Conservation (phyloP, 2,113 vertebrate genomes). For the Phaethon lepturus region DNA sequence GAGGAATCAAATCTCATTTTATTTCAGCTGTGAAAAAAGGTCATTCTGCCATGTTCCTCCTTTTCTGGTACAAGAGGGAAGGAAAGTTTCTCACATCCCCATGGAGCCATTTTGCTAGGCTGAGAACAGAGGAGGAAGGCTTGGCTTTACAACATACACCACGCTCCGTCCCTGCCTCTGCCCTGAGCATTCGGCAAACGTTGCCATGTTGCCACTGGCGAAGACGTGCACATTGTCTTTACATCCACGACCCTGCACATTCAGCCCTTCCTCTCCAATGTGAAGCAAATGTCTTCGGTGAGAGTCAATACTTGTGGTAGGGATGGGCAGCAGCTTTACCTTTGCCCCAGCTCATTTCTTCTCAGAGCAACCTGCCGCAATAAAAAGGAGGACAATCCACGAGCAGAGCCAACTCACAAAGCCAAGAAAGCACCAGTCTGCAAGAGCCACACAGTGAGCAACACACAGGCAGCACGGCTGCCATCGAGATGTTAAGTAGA, state of each 20-base stretch:
- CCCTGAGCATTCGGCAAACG: neutral
- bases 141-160: neutral
- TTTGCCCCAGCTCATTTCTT: neutral
- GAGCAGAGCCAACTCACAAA: neutral
- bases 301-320: neutral
- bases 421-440: neutral
- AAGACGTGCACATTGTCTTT: neutral
- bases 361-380: neutral
- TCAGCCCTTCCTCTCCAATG: neutral
- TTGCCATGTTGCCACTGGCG: neutral
- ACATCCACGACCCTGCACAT: neutral
- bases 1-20: neutral
- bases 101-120: neutral
- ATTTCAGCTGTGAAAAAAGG: neutral
- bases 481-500: neutral
- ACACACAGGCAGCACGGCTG: neutral
- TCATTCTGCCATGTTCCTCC: neutral
- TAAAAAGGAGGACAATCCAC: neutral
- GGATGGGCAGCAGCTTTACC: neutral
- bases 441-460: neutral
- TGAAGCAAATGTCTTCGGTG: neutral
- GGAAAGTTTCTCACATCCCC: neutral
- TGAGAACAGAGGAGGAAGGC: neutral
- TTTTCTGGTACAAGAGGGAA: neutral
- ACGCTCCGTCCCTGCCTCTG: neutral